Evolutionary conservation across 2,797 vertebrate genomes (phyloP).

Genomic region (Semotilus atromaculatus): DNA sequence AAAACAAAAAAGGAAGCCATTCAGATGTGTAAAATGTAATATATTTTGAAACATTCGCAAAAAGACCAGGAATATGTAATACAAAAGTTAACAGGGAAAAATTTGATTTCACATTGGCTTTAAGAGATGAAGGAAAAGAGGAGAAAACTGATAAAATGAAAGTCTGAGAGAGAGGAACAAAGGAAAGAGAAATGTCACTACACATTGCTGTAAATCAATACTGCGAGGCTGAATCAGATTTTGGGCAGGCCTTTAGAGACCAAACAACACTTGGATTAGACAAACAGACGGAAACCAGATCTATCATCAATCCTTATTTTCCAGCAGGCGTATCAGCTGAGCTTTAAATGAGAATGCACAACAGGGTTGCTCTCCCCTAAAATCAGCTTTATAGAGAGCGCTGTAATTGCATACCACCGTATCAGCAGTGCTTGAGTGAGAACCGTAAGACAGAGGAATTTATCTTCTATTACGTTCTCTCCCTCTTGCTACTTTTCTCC

Average conservation of each 20-base stretch:
- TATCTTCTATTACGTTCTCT: conserved; percentile 46
- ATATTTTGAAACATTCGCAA: neutral
- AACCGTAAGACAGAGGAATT: conserved; percentile 41
- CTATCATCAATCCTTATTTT: conserved; percentile 48
- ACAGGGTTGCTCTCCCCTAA: conserved; percentile 25
- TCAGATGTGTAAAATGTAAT: neutral
- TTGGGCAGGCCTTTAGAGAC: conserved; percentile 39
- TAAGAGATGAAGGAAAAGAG: neutral
- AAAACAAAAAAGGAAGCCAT: neutral
- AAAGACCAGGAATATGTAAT: neutral
- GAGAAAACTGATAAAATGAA: conserved; percentile 23
- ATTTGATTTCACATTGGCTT: neutral
- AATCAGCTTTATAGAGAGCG: conserved; percentile 40
- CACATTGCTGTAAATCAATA: conserved; percentile 41
- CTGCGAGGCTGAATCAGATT: conserved; percentile 25
- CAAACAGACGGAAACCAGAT: conserved; percentile 37
- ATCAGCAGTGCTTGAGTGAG: conserved; percentile 26
- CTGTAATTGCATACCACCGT: conserved; percentile 36
- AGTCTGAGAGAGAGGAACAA: conserved; percentile 3
- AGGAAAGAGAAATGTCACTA: conserved; percentile 15
- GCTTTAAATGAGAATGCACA: conserved; percentile 33
- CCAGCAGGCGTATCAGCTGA: conserved; percentile 20
- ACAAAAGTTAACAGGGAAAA: neutral
- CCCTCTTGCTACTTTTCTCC: conserved; percentile 15
- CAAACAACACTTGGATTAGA: conserved; percentile 35